phyloP scores from a whole-genome alignment of 2,888 invertebrate species.

The Endomychus coccineus region DNA sequence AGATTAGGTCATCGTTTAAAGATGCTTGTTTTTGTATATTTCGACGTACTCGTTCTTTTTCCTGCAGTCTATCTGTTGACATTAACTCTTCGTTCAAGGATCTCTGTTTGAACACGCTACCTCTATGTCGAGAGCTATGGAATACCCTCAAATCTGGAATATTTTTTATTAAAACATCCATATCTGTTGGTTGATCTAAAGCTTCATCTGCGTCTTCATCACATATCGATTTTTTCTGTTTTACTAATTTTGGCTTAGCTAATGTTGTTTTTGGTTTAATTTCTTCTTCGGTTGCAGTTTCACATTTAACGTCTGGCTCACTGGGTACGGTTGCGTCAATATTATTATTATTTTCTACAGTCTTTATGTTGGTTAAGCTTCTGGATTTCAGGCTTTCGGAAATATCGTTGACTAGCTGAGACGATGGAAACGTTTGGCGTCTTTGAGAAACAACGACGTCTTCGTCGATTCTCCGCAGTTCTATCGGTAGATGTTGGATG shows the following conservation, averaged over 20 bases:
- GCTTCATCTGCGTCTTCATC: slow-evolving; percentile 64
- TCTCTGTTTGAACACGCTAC: slow-evolving; percentile 69
- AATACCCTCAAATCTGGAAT: slow-evolving; percentile 59
- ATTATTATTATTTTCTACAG: slow-evolving; percentile 62
- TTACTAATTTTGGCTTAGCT: slow-evolving; percentile 64
- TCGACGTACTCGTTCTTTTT: slow-evolving; percentile 72
- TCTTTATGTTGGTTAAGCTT: slow-evolving; percentile 76
- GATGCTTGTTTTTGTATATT: slow-evolving; percentile 87
- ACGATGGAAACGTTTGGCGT: slow-evolving; percentile 48
- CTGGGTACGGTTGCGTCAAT: slow-evolving; percentile 36
- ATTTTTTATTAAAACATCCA: slow-evolving; percentile 57
- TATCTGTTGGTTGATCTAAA: slow-evolving; percentile 60
- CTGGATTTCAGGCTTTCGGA: slow-evolving; percentile 66
- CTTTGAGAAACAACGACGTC: slow-evolving; percentile 46
- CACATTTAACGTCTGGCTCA: slow-evolving; percentile 6
- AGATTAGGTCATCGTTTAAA: slow-evolving; percentile 78
- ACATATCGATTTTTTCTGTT: slow-evolving; percentile 79
- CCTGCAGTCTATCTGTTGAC: slow-evolving; percentile 75
- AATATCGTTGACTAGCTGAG: slow-evolving; percentile 41
- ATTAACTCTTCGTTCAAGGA: slow-evolving; percentile 85
- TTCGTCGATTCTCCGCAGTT: slow-evolving; percentile 70
- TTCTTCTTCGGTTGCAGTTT: slow-evolving; percentile 26
- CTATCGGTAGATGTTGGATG: slow-evolving; percentile 77
- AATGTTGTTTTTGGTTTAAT: slow-evolving; percentile 13
- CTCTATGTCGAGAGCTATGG: slow-evolving; percentile 47